Conservation (phyloP, 2,888 invertebrate genomes). For the Prenolepis imparis region DNA sequence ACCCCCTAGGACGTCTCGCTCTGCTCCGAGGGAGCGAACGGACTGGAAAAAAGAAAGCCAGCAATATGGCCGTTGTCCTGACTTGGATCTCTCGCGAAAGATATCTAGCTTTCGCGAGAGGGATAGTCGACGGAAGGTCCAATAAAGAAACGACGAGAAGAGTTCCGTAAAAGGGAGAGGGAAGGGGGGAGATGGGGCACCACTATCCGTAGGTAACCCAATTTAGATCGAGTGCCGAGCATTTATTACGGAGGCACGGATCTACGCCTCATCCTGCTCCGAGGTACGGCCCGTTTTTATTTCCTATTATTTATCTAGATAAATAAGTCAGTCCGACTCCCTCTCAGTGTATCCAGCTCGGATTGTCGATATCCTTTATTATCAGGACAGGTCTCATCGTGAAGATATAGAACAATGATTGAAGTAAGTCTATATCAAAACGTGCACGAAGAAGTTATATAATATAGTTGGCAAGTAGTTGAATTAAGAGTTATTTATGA, state of each 20-base stretch:
- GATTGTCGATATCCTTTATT: constrained; percentile 66
- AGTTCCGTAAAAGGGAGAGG: constrained; percentile 59
- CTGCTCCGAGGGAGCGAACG: constrained; percentile 60
- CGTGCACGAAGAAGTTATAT: background rate
- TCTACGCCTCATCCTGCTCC: constrained; percentile 74
- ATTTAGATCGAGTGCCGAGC: constrained; percentile 86
- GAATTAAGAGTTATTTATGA: background rate
- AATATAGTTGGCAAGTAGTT: background rate
- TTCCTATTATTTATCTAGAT: constrained; percentile 86
- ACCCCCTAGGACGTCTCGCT: constrained; percentile 57
- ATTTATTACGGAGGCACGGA: constrained; percentile 84
- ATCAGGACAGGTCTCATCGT: constrained; percentile 70
- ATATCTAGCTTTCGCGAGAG: constrained; percentile 76
- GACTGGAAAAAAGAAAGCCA: constrained; percentile 77
- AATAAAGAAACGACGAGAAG: constrained; percentile 70
- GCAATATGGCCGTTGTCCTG: constrained; percentile 84
- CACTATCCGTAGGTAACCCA: constrained; percentile 83
- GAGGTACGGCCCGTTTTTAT: constrained; percentile 81
- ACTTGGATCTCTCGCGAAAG: constrained; percentile 78
- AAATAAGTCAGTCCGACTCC: constrained; percentile 77
- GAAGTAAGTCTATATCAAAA: background rate
- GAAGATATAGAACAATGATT: constrained; percentile 60
- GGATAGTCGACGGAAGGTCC: constrained; percentile 72
- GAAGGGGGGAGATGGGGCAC: constrained; percentile 70
- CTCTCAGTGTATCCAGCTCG: constrained; percentile 21